Evolutionary conservation across 1,140 invertebrate species (phyloP).

Genomic region (Stegodyphus mimosarum): DNA sequence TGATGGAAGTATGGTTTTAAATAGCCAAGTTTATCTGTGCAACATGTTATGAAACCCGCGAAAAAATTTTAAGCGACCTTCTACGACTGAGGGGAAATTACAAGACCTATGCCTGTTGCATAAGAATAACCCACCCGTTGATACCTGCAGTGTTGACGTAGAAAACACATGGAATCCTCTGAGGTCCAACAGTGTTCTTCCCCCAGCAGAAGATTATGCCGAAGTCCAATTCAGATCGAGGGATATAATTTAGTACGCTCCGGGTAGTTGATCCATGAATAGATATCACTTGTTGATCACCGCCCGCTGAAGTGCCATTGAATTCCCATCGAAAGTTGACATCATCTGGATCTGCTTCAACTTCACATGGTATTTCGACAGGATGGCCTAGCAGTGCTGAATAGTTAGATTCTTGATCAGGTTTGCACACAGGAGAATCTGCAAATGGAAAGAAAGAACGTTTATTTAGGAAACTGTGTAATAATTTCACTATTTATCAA

Average conservation of each 20-base stretch:
- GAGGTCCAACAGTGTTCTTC: constrained; percentile 80
- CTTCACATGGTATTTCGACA: constrained; percentile 64
- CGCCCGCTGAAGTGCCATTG: constrained; percentile 55
- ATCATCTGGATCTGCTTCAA: constrained; percentile 65
- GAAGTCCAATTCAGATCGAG: constrained; percentile 76
- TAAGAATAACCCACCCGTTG: constrained; percentile 2
- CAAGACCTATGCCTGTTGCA: neutral
- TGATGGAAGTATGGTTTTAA: no score
- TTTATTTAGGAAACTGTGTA: no score
- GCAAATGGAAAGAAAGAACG: neutral
- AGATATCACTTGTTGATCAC: constrained; percentile 65
- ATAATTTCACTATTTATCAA: no score
- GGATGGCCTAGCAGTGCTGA: constrained; percentile 62
- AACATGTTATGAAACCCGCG: no score
- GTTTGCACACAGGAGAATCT: constrained; percentile 64
- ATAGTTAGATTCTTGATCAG: constrained; percentile 60
- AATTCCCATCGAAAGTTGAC: constrained; percentile 62
- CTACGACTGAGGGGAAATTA: no score
- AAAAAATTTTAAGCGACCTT: no score
- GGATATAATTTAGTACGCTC: constrained; percentile 73
- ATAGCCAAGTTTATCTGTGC: no score
- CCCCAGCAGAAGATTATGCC: constrained; percentile 88
- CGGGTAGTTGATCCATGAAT: constrained; percentile 73
- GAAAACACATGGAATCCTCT: constrained; percentile 82
- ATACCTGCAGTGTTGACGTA: constrained; percentile 80